Base-by-base conservation (phyloP, 2,888 invertebrate species). In the Thyatira batis region DNA sequence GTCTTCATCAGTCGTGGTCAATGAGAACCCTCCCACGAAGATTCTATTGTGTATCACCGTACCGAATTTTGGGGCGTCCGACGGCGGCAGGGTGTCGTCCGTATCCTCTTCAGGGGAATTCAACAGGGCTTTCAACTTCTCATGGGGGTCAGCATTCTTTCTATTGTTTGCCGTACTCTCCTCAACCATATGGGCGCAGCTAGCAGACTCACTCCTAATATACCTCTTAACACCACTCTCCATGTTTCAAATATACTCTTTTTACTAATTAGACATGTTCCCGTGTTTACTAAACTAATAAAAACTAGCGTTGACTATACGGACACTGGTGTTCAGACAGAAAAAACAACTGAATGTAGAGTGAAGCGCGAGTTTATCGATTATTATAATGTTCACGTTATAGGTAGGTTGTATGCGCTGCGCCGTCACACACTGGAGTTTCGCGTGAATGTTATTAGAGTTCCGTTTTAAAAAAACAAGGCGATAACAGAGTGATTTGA, bases 1-100 rank as follows among this genome's bases (percentile, higher is more conserved):
- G 80, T 98, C 98, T 52, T 95, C 95, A 89, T 98, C 98, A 49
- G 98, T 97, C 46, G 98, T 98, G 77, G 96, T 97, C 73, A 97
- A 94, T 54, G 98, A 96, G 76, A 99, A 98, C 21, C 98, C 99
- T 55, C 99, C 98, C 51, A 99, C 98, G 87, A 99, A 99, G 76
- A 99, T 97, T 73, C 98, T 93, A 87, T 98, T 98, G 57, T 98
- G 98, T 73, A 98, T 97, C 59, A 98, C 93, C 28, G 98, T 98
- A 63, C 95, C 98, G 68, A 94, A 94, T 78, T 94, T 94, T 0
- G 88, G 94, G 63, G 86, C 94, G 76, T 87, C 90, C 1, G 89
- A 84, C 0, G 91, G 89, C 3, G 89, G 90, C 0, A 89, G 78
- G 11, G 83, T 80, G 53, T 92, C 92, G 50, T 92, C 92, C 0